phyloP scores from a whole-genome alignment of 2,797 vertebrate species.

The Rhodeus uyekii region DNA sequence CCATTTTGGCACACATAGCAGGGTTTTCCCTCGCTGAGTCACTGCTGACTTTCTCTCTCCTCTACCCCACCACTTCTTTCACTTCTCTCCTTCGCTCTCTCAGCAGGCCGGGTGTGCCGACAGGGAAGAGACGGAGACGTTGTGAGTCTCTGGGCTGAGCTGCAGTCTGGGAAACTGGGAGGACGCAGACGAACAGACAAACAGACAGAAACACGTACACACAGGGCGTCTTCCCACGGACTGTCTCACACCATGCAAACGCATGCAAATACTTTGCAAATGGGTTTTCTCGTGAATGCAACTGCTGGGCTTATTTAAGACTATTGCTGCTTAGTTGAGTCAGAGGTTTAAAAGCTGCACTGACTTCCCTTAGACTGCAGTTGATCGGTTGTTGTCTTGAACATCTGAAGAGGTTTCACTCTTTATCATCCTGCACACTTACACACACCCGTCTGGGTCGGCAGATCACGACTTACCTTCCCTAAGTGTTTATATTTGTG shows the following conservation, averaged over 20 bases:
- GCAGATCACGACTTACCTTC: neutral
- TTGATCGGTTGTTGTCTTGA: constrained; percentile 24
- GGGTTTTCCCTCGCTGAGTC: constrained; percentile 67
- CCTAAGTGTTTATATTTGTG: neutral
- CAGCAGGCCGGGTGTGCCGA: constrained; percentile 46
- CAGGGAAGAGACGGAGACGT: constrained; percentile 43
- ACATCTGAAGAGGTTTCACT: constrained; percentile 39
- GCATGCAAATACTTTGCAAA: constrained; percentile 56
- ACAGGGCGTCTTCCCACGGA: constrained; percentile 29
- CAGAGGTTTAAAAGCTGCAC: constrained; percentile 7
- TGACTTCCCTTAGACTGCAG: neutral
- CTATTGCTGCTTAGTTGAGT: constrained; percentile 32
- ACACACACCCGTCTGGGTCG: constrained; percentile 37
- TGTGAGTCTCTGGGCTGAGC: constrained; percentile 29
- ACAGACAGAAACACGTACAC: constrained; percentile 13
- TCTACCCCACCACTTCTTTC: neutral
- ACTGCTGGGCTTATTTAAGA: neutral
- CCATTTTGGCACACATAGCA: constrained; percentile 46
- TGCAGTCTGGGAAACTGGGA: constrained; percentile 49
- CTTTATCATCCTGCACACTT: constrained; percentile 48
- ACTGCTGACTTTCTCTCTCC: constrained; percentile 52
- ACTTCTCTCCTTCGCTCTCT: constrained; percentile 12
- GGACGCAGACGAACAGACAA: constrained; percentile 42
- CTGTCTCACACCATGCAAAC: constrained; percentile 50
- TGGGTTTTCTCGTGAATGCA: constrained; percentile 26